A percentile compares a stretch with the other conserved stretches of the same genome.
Evolutionary conservation across 2,797 vertebrate genomes (phyloP).

Genomic region (Amazonetta brasiliensis): DNA sequence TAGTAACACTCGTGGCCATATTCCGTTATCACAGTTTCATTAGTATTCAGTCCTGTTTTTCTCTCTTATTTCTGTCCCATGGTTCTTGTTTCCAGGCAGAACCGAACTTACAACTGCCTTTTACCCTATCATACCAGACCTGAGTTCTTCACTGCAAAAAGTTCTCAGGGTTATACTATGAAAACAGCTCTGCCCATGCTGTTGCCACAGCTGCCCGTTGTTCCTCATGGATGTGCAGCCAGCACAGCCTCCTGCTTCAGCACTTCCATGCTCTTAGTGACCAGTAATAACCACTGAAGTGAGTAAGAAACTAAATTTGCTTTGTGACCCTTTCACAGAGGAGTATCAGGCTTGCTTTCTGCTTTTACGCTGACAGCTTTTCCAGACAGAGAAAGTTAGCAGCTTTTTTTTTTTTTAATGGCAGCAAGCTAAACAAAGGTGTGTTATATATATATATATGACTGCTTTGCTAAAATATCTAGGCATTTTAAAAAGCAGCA

Average conservation of each 20-base stretch:
- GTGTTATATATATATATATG: no score
- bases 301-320: background rate
- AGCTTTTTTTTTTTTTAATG: background rate
- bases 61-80: background rate
- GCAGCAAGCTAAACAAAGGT: background rate
- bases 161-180: background rate
- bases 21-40: background rate
- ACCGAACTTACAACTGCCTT: background rate
- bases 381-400: background rate
- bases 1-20: background rate
- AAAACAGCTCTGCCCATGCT: background rate
- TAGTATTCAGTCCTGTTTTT: background rate
- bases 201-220: background rate
- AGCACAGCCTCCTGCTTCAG: background rate
- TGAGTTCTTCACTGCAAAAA: background rate
- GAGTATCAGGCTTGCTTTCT: background rate
- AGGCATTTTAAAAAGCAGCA: background rate
- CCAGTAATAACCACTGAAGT: background rate
- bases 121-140: background rate
- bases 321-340: background rate
- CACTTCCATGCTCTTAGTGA: background rate
- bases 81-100: background rate
- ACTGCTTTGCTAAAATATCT: background rate
- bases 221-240: background rate
- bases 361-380: background rate